phyloP scores from a whole-genome alignment of 2,797 vertebrate genomes.

The Myiotriccus ornatus region DNA sequence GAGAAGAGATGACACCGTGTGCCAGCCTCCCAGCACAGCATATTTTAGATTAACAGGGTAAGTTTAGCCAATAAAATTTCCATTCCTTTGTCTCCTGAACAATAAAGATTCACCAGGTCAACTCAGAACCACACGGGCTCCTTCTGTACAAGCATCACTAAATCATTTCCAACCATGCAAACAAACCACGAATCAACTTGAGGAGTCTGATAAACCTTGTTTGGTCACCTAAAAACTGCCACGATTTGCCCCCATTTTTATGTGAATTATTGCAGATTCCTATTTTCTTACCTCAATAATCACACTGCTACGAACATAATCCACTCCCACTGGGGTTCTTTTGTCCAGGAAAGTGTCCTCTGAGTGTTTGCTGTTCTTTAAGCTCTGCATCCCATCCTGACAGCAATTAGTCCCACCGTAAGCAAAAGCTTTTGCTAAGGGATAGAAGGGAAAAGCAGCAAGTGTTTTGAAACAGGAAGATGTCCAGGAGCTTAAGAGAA shows the following conservation, averaged over 20 bases:
- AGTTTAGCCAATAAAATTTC: neutral
- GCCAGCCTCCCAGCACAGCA: neutral
- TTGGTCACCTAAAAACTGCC: neutral
- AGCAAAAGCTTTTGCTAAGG: slow-evolving; percentile 87
- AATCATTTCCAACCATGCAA: neutral
- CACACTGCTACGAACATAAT: slow-evolving; percentile 85
- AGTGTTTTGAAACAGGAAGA: neutral
- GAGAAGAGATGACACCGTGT: neutral
- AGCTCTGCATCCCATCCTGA: slow-evolving; percentile 75
- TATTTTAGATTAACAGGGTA: neutral
- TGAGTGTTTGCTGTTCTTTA: slow-evolving; percentile 71
- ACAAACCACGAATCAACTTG: neutral
- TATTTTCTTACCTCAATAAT: slow-evolving; percentile 82
- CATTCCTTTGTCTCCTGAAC: neutral
- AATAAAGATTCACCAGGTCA: neutral
- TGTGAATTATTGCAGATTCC: neutral
- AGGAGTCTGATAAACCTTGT: rapidly evolving
- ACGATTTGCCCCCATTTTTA: neutral
- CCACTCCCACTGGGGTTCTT: slow-evolving; percentile 76
- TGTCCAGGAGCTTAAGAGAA: neutral
- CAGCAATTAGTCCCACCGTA: slow-evolving; percentile 85
- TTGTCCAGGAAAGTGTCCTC: slow-evolving; percentile 77
- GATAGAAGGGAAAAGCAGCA: neutral
- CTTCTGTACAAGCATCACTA: neutral
- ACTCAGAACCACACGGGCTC: neutral